These are phyloP conservation scores for Uria aalge DNA, from an alignment of 2,113 vertebrate genomes.

Conservation along the genomic window DNA sequence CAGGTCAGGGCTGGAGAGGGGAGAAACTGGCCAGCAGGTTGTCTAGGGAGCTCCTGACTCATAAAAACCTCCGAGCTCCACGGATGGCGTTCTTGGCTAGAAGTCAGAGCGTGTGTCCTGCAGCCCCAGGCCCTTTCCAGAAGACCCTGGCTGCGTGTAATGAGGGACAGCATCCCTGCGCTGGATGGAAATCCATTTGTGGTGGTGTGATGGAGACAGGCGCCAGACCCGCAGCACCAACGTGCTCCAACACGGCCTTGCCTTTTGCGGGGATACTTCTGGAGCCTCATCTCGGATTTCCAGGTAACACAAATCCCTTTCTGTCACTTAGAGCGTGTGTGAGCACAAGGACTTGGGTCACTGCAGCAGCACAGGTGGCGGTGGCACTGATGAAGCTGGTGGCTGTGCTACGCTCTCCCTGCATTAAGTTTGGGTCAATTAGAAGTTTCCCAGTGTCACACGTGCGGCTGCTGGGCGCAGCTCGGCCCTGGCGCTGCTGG, in stretches of 20 bases:
- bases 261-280: not conserved
- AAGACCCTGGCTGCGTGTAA: rapidly evolving
- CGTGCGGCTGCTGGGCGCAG: rapidly evolving
- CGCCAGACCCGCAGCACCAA: rapidly evolving
- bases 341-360: not conserved
- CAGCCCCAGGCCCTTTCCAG: not conserved
- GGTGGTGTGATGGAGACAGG: rapidly evolving
- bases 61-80: rapidly evolving
- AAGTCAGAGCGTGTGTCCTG: not conserved
- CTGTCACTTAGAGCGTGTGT: not conserved
- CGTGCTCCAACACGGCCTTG: not conserved
- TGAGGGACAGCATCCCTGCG: rapidly evolving
- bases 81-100: not conserved
- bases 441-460: too few relatives aligned
- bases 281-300: not conserved
- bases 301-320: not conserved
- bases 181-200: not conserved
- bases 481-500: not conserved
- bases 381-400: not conserved
- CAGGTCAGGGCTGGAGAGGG: rapidly evolving
- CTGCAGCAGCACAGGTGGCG: rapidly evolving
- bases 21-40: not conserved
- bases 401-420: not conserved
- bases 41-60: not conserved
- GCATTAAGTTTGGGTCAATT: rapidly evolving